Conservation (phyloP, 2,888 invertebrate species). For the Archips crataeganus region DNA sequence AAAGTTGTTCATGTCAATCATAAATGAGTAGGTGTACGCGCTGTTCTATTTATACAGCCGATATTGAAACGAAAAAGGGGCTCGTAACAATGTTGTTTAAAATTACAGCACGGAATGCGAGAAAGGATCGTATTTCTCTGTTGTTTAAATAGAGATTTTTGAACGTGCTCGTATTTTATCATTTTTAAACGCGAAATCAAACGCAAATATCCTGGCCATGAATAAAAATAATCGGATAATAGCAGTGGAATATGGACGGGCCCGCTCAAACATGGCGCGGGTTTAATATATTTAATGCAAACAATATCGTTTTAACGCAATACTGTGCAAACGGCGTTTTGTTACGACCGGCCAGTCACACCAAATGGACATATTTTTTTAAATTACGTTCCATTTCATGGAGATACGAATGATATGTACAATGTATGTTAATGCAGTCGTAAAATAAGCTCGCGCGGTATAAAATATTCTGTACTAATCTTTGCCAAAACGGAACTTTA, state of each 20-base stretch:
- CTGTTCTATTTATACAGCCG: conserved; percentile 2
- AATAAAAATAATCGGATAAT: conserved; percentile 42
- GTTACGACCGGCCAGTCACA: conserved; percentile 48
- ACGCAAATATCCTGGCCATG: conserved; percentile 34
- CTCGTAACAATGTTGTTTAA: conserved; percentile 1
- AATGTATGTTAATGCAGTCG: conserved; percentile 58
- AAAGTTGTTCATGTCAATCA: conserved; percentile 1
- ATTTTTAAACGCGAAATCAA: conserved; percentile 35
- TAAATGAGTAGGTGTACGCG: background rate
- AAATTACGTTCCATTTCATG: conserved; percentile 47
- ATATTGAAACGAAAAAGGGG: background rate
- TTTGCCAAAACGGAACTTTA: conserved; percentile 65
- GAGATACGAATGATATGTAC: conserved; percentile 47
- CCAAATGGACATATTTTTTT: conserved; percentile 46
- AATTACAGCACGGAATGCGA: background rate
- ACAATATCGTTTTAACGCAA: conserved; percentile 60
- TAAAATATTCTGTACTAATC: conserved; percentile 55
- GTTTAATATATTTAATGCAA: conserved; percentile 62
- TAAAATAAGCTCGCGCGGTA: conserved; percentile 54
- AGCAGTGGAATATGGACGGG: conserved; percentile 16
- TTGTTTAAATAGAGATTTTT: conserved; percentile 14
- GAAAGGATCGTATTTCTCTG: background rate
- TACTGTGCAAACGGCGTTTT: conserved; percentile 57
- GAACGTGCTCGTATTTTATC: background rate
- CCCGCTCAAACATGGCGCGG: conserved; percentile 43